These are phyloP conservation scores for Peucedramus taeniatus DNA, from an alignment of 2,113 vertebrate species.

Conservation along the genomic window DNA sequence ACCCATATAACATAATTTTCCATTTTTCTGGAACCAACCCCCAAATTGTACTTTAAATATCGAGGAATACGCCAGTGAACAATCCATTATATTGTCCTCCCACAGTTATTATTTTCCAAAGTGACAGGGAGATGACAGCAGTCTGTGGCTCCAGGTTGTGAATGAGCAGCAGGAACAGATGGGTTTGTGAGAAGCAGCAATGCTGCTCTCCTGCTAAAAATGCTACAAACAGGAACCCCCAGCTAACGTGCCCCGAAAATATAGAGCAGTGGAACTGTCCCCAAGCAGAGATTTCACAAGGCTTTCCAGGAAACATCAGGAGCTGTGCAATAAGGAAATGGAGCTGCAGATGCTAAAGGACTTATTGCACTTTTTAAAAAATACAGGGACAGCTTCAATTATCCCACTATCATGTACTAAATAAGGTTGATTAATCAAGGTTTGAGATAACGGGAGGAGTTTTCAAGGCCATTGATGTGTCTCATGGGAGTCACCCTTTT, in stretches of 20 bases:
- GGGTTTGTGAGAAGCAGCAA: neutral
- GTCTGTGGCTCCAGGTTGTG: conserved; percentile 42
- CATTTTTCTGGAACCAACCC: neutral
- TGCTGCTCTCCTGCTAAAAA: conserved; percentile 20
- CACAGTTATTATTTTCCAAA: neutral
- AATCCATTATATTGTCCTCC: conserved; percentile 28
- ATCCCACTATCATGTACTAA: neutral
- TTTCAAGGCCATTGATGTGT: neutral
- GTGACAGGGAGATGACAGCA: conserved; percentile 32
- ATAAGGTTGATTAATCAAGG: conserved; percentile 44
- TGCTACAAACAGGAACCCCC: neutral
- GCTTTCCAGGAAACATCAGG: conserved; percentile 6
- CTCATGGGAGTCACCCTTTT: conserved; percentile 2
- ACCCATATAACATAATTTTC: neutral
- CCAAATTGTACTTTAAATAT: neutral
- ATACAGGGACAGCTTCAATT: conserved; percentile 17
- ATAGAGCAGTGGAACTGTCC: neutral
- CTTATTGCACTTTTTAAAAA: neutral
- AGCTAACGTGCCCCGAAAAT: neutral
- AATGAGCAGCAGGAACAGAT: conserved; percentile 48
- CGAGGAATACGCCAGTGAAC: neutral
- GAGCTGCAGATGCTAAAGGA: neutral
- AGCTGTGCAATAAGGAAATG: neutral
- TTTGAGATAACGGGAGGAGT: conserved; percentile 38
- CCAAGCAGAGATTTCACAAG: neutral